Conservation (phyloP, 2,797 vertebrate genomes). For the Streptopelia turtur region DNA sequence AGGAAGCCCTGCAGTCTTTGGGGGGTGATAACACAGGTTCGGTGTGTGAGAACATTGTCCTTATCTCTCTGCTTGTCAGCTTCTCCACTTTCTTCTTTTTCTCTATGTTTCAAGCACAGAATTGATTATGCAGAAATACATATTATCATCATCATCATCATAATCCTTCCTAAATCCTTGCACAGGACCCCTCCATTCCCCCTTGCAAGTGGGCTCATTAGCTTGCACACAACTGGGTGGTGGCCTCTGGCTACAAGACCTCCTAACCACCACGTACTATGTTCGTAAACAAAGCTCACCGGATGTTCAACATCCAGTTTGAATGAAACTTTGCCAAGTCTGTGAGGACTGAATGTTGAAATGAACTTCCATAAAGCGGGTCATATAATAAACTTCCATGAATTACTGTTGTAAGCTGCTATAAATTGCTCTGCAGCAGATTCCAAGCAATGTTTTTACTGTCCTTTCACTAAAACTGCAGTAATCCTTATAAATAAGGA, state of each 20-base stretch:
- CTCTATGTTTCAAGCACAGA: not conserved
- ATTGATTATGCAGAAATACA: not conserved
- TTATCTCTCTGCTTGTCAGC: not conserved
- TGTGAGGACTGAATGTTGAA: conserved; percentile 12
- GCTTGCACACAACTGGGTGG: not conserved
- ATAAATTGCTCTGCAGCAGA: not conserved
- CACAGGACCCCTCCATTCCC: not conserved
- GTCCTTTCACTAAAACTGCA: not conserved
- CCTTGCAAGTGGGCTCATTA: not conserved
- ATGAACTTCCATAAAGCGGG: conserved; percentile 22
- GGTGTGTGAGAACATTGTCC: not conserved
- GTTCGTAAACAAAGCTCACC: not conserved
- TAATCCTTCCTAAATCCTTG: not conserved
- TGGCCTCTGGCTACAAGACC: not conserved
- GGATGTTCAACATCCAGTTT: conserved; percentile 21
- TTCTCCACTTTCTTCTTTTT: not conserved
- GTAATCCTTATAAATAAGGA: not conserved
- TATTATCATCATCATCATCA: too few species aligned
- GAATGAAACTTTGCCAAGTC: conserved; percentile 17
- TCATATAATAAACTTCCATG: conserved; percentile 27
- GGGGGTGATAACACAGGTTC: fast-evolving
- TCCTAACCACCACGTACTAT: not conserved
- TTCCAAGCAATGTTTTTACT: conserved; percentile 5
- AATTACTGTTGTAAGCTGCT: conserved; percentile 12
- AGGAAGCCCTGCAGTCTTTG: not conserved